Evolutionary conservation across 2,113 vertebrate species (phyloP).

Genomic region (Paradoxurus hermaphroditus): DNA sequence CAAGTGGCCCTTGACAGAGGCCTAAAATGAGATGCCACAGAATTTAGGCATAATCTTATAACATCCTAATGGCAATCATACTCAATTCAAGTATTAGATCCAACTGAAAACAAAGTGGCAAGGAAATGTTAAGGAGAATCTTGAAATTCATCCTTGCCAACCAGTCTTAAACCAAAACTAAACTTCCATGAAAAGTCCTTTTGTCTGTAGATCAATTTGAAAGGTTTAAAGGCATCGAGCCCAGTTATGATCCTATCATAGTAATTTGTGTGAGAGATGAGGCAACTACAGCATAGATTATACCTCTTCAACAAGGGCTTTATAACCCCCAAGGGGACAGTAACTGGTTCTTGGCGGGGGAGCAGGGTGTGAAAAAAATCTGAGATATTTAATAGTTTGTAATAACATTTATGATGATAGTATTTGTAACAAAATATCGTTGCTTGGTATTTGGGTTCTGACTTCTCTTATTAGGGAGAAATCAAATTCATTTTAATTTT

Average conservation of each 20-base stretch:
- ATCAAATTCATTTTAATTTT: background rate
- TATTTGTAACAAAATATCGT: conserved; percentile 15
- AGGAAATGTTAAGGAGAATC: background rate
- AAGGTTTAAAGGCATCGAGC: background rate
- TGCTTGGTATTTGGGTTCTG: background rate
- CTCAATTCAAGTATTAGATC: background rate
- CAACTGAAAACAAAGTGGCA: background rate
- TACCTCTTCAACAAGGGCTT: background rate
- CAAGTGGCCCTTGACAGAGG: background rate
- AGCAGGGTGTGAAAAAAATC: background rate
- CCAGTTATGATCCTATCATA: background rate
- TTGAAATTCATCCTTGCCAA: background rate
- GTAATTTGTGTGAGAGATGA: background rate
- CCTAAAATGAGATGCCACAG: background rate
- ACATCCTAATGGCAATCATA: background rate
- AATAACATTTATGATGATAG: background rate
- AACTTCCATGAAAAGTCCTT: background rate
- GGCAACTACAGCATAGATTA: background rate
- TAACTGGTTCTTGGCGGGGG: accelerated
- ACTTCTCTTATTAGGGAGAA: background rate
- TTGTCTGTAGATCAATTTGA: background rate
- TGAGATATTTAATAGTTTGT: background rate
- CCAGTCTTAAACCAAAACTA: background rate
- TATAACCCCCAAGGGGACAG: background rate
- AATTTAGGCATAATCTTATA: background rate